phyloP scores from a whole-genome alignment of 1,140 invertebrate species.

The Littorina saxatilis region DNA sequence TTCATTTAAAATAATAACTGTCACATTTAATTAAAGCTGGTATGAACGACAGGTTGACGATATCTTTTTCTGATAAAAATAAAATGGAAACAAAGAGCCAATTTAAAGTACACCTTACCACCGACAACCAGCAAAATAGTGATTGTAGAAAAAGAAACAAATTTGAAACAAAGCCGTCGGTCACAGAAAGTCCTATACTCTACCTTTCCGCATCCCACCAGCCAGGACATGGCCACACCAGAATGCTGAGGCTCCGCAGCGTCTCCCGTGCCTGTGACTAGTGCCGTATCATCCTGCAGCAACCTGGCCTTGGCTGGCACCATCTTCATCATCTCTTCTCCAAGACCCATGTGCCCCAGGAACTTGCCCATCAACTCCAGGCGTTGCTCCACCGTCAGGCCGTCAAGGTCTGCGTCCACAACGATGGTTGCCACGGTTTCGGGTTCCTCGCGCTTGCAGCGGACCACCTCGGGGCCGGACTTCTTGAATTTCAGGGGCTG shows the following conservation, averaged over 20 bases:
- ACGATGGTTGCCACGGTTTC: slow-evolving; percentile 72
- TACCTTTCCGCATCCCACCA: slow-evolving; percentile 82
- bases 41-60: too few relatives aligned
- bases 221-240: slow-evolving; percentile 78
- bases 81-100: too few relatives aligned
- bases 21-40: too few relatives aligned
- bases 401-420: slow-evolving; percentile 69
- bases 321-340: slow-evolving; percentile 76
- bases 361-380: slow-evolving; percentile 63
- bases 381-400: slow-evolving; percentile 52
- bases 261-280: slow-evolving; percentile 81
- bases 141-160: too few relatives aligned
- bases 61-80: too few relatives aligned
- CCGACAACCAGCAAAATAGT: too few relatives aligned
- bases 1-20: too few relatives aligned
- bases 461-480: slow-evolving; percentile 53
- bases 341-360: slow-evolving; percentile 63
- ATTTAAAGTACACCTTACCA: too few relatives aligned
- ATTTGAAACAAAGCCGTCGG: too few relatives aligned
- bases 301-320: slow-evolving; percentile 67
- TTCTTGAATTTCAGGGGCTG: slow-evolving; percentile 37
- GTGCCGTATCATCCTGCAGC: slow-evolving; percentile 75
- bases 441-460: slow-evolving; percentile 66
- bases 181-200: too few relatives aligned
- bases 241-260: slow-evolving; percentile 76